phyloP scores from a whole-genome alignment of 2,888 invertebrate species.

The Drosophila greeni region DNA sequence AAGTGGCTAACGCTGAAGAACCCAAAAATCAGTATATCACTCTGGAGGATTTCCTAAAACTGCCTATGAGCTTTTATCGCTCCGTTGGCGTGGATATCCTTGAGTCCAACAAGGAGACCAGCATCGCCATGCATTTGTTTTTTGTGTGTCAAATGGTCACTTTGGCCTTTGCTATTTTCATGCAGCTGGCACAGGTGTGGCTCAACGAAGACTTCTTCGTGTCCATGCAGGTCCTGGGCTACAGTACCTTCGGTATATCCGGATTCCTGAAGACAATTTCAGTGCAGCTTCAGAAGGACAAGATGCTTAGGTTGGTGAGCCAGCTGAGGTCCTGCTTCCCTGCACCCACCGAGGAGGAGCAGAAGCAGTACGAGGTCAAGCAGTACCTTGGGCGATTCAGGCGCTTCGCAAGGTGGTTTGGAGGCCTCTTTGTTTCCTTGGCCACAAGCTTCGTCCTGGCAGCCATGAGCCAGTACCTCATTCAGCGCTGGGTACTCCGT shows the following conservation, averaged over 20 bases:
- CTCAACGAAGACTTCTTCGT: background rate
- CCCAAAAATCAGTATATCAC: background rate
- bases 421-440: background rate
- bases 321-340: slow-evolving; percentile 2
- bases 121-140: background rate
- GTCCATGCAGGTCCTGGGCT: background rate
- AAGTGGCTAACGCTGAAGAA: no score
- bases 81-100: background rate
- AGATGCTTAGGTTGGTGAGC: background rate
- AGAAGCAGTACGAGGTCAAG: background rate
- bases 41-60: background rate
- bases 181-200: background rate
- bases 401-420: background rate
- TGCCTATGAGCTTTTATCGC: background rate
- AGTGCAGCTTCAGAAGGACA: background rate
- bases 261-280: background rate
- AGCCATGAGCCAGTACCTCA: background rate
- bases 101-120: background rate
- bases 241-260: background rate
- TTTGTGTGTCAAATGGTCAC: background rate
- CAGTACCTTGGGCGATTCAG: background rate
- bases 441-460: background rate
- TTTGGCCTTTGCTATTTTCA: background rate
- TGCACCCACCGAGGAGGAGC: background rate
- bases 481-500: slow-evolving; percentile 1